A percentile compares a stretch with the other conserved stretches of the same genome.
Evolutionary conservation across 2,888 invertebrate genomes (phyloP).

Genomic region (Eudasyphora cyanicolor): DNA sequence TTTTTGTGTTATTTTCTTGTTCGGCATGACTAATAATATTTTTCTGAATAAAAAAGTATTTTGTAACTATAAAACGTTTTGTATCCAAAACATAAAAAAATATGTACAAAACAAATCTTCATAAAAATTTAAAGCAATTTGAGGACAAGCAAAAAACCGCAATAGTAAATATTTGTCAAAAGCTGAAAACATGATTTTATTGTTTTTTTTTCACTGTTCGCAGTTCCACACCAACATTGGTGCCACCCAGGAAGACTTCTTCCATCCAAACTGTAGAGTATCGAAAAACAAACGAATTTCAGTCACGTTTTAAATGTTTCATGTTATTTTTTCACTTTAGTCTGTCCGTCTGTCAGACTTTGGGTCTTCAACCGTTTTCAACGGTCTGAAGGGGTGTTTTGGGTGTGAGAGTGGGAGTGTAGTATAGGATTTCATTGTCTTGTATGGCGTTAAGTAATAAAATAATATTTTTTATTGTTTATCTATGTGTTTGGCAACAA

Average conservation of each 20-base stretch:
- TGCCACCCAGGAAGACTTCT: slow-evolving; percentile 14
- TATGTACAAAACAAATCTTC: neutral
- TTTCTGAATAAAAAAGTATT: neutral
- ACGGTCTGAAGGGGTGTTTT: neutral
- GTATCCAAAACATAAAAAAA: neutral
- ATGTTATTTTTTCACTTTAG: slow-evolving; percentile 8
- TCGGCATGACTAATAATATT: neutral
- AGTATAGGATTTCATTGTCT: slow-evolving; percentile 29
- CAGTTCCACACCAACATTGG: neutral
- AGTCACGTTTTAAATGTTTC: slow-evolving; percentile 38
- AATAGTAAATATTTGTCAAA: slow-evolving; percentile 1
- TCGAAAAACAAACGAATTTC: slow-evolving; percentile 23
- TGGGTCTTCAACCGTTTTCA: too few species aligned
- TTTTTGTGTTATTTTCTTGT: too few species aligned
- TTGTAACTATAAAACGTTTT: neutral
- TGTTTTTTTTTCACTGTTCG: neutral
- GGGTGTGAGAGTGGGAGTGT: neutral
- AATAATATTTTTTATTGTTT: slow-evolving; percentile 47
- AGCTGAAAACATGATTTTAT: slow-evolving; percentile 16
- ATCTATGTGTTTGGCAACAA: slow-evolving; percentile 57
- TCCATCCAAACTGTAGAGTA: neutral
- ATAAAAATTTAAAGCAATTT: neutral
- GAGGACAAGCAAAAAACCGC: neutral
- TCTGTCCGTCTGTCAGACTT: neutral
- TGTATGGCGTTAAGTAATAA: slow-evolving; percentile 62